phyloP scores from a whole-genome alignment of 2,113 vertebrate genomes.

The Marmota monax region DNA sequence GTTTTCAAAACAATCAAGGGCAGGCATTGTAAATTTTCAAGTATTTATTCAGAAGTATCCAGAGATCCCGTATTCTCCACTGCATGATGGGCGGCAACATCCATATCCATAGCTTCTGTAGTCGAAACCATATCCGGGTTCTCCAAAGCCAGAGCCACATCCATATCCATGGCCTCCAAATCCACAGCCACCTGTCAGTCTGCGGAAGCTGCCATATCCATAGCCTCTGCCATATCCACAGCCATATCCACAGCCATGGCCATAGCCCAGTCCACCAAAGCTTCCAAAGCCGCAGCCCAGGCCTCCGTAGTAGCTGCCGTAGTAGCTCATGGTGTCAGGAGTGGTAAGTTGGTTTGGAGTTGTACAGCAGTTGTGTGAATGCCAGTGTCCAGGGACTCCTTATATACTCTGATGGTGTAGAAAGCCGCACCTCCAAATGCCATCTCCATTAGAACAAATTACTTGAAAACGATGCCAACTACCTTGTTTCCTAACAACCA shows the following conservation, averaged over 20 bases:
- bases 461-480: background rate
- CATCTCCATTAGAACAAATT: background rate
- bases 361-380: background rate
- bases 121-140: background rate
- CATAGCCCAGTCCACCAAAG: background rate
- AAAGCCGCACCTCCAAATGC: background rate
- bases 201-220: background rate
- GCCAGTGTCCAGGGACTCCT: background rate
- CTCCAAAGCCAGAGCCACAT: background rate
- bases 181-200: background rate
- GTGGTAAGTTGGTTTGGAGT: background rate
- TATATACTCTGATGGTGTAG: background rate
- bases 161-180: background rate
- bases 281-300: background rate
- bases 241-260: background rate
- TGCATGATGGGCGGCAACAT: background rate
- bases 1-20: background rate
- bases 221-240: background rate
- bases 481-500: background rate
- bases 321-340: constrained; percentile 54
- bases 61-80: background rate
- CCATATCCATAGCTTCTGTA: background rate
- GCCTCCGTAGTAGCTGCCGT: constrained; percentile 26
- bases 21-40: background rate
- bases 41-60: constrained; percentile 55